phyloP scores from a whole-genome alignment of 2,797 vertebrate genomes.

The Cossypha niveicapilla region DNA sequence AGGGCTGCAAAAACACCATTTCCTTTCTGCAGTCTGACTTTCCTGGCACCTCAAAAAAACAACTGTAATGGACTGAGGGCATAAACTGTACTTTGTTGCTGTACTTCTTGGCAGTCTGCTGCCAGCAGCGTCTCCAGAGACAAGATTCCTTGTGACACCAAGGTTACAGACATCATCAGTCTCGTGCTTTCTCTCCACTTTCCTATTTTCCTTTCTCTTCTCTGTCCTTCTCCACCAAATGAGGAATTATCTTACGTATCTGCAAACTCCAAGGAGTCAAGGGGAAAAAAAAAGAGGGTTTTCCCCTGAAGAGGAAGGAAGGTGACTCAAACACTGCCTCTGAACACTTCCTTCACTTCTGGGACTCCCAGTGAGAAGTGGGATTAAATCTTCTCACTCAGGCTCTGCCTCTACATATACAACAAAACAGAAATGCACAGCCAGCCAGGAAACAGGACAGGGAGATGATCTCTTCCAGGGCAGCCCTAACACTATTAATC shows the following conservation, averaged over 20 bases:
- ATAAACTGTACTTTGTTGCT: not conserved
- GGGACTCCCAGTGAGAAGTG: not conserved
- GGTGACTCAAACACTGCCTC: not conserved
- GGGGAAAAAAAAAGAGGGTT: fast-evolving
- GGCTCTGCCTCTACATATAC: not conserved
- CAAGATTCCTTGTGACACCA: not conserved
- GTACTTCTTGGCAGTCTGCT: not conserved
- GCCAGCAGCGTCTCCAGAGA: not conserved
- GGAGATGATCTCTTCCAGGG: not conserved
- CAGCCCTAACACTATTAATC: not conserved
- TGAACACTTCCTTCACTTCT: not conserved
- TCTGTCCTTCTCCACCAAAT: not conserved
- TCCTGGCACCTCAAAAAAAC: not conserved
- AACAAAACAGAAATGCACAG: not conserved
- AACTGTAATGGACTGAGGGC: not conserved
- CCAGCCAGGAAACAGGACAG: not conserved
- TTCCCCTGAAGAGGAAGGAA: not conserved
- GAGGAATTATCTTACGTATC: not conserved
- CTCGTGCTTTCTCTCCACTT: not conserved
- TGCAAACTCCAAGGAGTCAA: not conserved
- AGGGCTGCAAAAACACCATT: not conserved
- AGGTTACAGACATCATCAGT: not conserved
- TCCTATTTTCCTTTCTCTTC: not conserved
- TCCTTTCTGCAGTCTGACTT: not conserved
- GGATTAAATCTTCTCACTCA: not conserved